Evolutionary conservation across 2,888 invertebrate species (phyloP).

Genomic region (Philonicus albiceps): DNA sequence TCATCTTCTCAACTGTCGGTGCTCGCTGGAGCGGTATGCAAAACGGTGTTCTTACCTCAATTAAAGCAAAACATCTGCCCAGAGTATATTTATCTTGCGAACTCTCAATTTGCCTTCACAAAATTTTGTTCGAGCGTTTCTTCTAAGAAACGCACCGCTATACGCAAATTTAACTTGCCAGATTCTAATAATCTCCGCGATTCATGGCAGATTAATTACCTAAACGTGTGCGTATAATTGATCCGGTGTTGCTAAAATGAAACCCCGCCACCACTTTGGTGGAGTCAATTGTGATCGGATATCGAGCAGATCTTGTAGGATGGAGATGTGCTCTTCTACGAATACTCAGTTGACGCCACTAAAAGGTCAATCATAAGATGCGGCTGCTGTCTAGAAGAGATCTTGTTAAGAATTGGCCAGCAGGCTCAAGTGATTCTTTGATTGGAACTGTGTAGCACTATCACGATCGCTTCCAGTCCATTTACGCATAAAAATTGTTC

Average conservation of each 20-base stretch:
- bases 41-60: background rate
- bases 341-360: background rate
- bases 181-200: background rate
- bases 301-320: background rate
- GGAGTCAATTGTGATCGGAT: background rate
- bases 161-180: background rate
- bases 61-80: constrained; percentile 27
- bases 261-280: background rate
- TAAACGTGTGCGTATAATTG: constrained; percentile 1
- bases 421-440: background rate
- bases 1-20: background rate
- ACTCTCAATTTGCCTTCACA: constrained; percentile 2
- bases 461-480: background rate
- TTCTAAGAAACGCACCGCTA: background rate
- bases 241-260: background rate
- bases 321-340: background rate
- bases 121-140: background rate
- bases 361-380: background rate
- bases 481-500: background rate
- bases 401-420: background rate
- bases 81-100: constrained; percentile 8
- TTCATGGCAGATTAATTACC: background rate
- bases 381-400: background rate
- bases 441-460: background rate
- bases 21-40: background rate